phyloP scores from a whole-genome alignment of 2,888 invertebrate species.

The Sicus ferrugineus region DNA sequence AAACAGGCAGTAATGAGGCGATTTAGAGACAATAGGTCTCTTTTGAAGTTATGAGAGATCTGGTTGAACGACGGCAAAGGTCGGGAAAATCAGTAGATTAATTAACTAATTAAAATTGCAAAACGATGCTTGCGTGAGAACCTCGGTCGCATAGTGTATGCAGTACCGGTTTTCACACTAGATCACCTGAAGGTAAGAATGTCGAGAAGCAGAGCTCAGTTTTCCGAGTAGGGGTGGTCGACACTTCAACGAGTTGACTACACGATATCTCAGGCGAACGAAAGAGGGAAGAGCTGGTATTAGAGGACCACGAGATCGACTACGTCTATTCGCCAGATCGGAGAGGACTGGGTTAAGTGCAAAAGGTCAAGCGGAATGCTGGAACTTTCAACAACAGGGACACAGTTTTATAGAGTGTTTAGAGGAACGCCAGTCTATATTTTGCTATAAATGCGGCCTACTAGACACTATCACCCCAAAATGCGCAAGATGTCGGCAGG shows the following conservation, averaged over 20 bases:
- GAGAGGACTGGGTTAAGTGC: too few species aligned
- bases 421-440: background rate
- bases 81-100: constrained; percentile 18
- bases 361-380: too few species aligned
- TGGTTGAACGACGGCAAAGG: constrained; percentile 19
- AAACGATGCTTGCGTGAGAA: constrained; percentile 8
- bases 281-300: too few species aligned
- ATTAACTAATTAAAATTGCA: constrained; percentile 14
- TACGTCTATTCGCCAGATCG: too few species aligned
- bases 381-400: background rate
- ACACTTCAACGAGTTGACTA: too few species aligned
- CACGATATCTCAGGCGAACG: too few species aligned
- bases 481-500: background rate
- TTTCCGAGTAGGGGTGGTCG: too few species aligned
- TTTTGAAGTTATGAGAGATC: constrained; percentile 25
- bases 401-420: background rate
- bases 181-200: constrained; percentile 15
- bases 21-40: constrained; percentile 6
- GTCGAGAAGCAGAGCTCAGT: too few species aligned
- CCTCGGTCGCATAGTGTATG: constrained; percentile 18
- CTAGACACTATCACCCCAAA: background rate
- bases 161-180: background rate
- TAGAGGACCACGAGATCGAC: too few species aligned
- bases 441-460: background rate
- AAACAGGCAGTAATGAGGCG: background rate